Conservation (phyloP, 2,888 invertebrate species). For the Tenthredo livida region DNA sequence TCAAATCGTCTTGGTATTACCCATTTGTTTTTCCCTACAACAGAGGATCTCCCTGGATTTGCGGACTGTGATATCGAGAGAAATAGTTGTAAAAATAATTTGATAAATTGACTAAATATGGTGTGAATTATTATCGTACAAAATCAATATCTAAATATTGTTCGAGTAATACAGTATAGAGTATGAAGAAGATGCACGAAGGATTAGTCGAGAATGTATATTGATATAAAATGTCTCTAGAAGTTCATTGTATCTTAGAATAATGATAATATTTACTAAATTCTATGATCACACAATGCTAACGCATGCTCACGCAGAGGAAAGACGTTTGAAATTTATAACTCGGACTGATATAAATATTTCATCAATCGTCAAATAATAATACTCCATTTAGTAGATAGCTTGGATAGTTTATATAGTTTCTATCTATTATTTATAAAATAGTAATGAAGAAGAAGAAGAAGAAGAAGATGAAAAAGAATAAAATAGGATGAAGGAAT, state of each 20-base stretch:
- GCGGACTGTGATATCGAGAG: background rate
- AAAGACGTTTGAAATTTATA: background rate
- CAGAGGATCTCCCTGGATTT: background rate
- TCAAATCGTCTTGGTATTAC: background rate
- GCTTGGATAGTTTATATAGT: background rate
- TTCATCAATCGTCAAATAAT: background rate
- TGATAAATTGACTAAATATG: background rate
- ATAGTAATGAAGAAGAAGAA: background rate
- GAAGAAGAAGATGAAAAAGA: background rate
- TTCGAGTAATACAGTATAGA: background rate
- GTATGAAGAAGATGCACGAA: background rate
- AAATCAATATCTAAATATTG: background rate
- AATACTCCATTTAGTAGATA: constrained; percentile 40
- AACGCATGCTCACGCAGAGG: background rate
- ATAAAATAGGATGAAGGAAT: background rate
- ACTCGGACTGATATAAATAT: background rate
- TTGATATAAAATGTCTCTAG: background rate
- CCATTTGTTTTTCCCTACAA: background rate
- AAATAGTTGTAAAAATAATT: background rate
- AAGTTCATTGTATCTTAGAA: background rate
- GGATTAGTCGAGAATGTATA: background rate
- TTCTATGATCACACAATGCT: constrained; percentile 3
- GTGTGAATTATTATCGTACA: background rate
- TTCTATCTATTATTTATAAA: background rate
- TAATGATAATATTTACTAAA: background rate